Base-by-base conservation (phyloP, 2,888 invertebrate genomes). In the Junonia oenone region DNA sequence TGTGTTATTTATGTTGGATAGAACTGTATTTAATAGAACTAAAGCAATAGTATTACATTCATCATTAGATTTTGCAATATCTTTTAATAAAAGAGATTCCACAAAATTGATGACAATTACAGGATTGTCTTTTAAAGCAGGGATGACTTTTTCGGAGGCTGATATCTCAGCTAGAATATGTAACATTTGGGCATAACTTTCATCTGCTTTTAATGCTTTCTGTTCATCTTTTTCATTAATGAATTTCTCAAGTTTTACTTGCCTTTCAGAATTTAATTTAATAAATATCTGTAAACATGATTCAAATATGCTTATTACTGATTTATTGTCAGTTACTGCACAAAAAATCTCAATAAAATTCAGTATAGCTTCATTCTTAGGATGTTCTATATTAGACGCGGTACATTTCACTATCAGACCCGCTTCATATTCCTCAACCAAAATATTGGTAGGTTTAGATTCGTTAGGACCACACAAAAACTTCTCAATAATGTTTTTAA, bases 81-180 rank as follows among this genome's bases (percentile, higher is more conserved):
- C 68, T 56, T 71, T 71, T 22, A 75, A 45, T 29, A 92, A 76
- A 11, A 61, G 14, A 27, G 49, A 51, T 68, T 89, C 80, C 45
- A 92, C 79, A 63, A 92, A 92, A 54, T 81, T 71, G 1, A 91
- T 68, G 2, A 92, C 81, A 61, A 81, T 73, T 8, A 68, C 62
- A 3, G 92, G 91, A 62, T 88, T 80, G 15, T 73, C 69, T 69
- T 83, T 91, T 37, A 92, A 73, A 50, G 75, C 66, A 48, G 71
- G 70, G 37, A 90, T 76, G 27, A 92, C 73, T 67, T 81, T 80
- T 51, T 84, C 77, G 59, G 83, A 81, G 55, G 83, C 82, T 2
- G 91, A 78, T 69, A 93, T 78, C 65, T 89, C 86, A 55, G 91
- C 86, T 17, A 93, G 76, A 38, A 92, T 63, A 55, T 91, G 90